These are phyloP conservation scores for Dunckerocampus dactyliophorus DNA, from an alignment of 2,113 vertebrate genomes.

Conservation along the genomic window DNA sequence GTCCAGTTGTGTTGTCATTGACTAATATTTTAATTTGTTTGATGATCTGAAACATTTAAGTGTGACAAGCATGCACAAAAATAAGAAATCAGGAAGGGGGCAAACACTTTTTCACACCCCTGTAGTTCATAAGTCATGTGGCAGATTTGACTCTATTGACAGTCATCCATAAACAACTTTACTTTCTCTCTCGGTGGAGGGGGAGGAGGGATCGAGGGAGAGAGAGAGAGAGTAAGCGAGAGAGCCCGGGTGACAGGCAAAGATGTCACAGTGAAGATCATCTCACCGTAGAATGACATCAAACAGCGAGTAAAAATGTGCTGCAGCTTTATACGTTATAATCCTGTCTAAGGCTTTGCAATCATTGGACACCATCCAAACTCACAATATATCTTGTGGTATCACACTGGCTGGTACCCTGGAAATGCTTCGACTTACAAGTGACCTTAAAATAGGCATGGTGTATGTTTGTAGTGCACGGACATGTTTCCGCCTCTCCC, in stretches of 20 bases:
- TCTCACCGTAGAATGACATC: conserved; percentile 36
- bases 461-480: conserved; percentile 60
- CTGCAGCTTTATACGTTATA: conserved; percentile 44
- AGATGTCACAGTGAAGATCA: conserved; percentile 29
- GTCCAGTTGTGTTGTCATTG: too few relatives aligned
- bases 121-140: conserved; percentile 19
- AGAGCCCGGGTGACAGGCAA: not conserved
- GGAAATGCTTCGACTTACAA: conserved; percentile 58
- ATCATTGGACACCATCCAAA: conserved; percentile 51
- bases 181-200: not conserved
- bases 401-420: conserved; percentile 46
- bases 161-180: conserved; percentile 21
- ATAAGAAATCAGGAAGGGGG: too few relatives aligned
- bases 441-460: conserved; percentile 71
- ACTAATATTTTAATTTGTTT: too few relatives aligned
- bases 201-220: too few relatives aligned
- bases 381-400: conserved; percentile 52
- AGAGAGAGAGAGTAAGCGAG: too few relatives aligned
- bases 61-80: too few relatives aligned
- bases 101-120: too few relatives aligned
- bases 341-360: conserved; percentile 56
- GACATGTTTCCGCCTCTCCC: conserved; percentile 67
- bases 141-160: conserved; percentile 22
- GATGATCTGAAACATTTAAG: too few relatives aligned
- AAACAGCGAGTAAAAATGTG: conserved; percentile 43